Conservation (phyloP, 92 coral and sea anemone genomes). For the Siderastrea siderea region DNA sequence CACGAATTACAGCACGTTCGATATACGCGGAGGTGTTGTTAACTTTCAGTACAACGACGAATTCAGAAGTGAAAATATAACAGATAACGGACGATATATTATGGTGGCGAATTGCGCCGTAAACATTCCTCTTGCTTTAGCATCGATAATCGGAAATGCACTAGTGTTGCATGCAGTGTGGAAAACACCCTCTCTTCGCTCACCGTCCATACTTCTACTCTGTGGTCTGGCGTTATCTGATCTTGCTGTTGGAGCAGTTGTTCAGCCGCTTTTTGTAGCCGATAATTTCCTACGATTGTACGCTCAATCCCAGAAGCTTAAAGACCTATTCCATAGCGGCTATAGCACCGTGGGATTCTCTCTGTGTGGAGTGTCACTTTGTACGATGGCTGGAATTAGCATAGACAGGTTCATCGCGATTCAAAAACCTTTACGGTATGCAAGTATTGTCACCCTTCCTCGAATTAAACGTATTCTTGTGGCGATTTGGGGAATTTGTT, state of each 20-base stretch:
- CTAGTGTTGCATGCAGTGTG: constrained; percentile 14
- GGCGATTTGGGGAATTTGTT: constrained; percentile 2
- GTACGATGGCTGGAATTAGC: constrained; percentile 11
- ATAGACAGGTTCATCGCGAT: constrained; percentile 9
- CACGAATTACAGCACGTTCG: too few species aligned
- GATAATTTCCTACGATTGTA: not conserved
- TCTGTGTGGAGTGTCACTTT: constrained; percentile 25
- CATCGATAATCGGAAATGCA: not conserved
- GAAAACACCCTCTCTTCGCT: constrained; percentile 17
- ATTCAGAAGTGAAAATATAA: not conserved
- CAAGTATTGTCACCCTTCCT: not conserved
- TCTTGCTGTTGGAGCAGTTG: constrained; percentile 20
- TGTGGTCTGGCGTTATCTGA: constrained; percentile 25
- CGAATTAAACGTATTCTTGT: not conserved
- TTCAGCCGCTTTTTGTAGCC: constrained; percentile 15
- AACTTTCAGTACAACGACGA: not conserved
- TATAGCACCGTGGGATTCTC: not conserved
- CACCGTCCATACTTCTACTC: constrained; percentile 1
- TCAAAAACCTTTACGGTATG: not conserved
- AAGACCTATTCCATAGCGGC: not conserved
- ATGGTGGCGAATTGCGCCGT: not conserved
- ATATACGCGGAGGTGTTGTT: too few species aligned
- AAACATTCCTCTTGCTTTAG: constrained; percentile 10
- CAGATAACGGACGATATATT: not conserved
- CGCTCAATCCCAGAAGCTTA: not conserved